Conservation (phyloP, 2,888 invertebrate genomes). For the Muscina levida region DNA sequence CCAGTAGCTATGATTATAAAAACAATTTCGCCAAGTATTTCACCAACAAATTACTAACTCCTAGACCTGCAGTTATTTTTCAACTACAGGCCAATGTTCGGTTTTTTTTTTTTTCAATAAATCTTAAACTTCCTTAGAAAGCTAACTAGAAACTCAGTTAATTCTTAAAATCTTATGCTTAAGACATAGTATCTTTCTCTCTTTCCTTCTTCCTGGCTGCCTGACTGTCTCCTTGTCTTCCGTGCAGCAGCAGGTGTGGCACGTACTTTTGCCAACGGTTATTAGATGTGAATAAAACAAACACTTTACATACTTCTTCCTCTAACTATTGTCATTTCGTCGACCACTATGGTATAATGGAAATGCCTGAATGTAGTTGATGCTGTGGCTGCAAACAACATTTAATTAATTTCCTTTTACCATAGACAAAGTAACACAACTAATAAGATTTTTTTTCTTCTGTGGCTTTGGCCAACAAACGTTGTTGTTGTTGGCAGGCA, state of each 20-base stretch:
- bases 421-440: slow-evolving; percentile 42
- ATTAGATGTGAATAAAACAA: slow-evolving; percentile 28
- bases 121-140: no score
- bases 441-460: slow-evolving; percentile 56
- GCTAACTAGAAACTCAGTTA: not conserved
- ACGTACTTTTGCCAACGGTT: slow-evolving; percentile 33
- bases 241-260: slow-evolving; percentile 50
- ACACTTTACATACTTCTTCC: slow-evolving; percentile 46
- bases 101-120: no score
- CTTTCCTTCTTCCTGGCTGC: not conserved
- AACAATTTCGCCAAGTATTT: not conserved
- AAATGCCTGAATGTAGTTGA: slow-evolving; percentile 4
- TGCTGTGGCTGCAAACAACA: slow-evolving; percentile 16
- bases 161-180: slow-evolving; percentile 16
- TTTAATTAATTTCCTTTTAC: slow-evolving; percentile 61
- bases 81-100: no score
- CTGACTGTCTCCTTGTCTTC: no score
- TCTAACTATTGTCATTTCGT: slow-evolving; percentile 6
- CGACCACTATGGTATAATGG: slow-evolving; percentile 8
- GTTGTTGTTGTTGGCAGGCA: not conserved
- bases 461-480: slow-evolving; percentile 7
- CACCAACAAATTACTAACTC: slow-evolving; percentile 22
- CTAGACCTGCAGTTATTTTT: no score
- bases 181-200: not conserved
- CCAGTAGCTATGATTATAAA: no score